Evolutionary conservation across 2,888 invertebrate genomes (phyloP).

Genomic region (Lordiphosa andalusiaca): DNA sequence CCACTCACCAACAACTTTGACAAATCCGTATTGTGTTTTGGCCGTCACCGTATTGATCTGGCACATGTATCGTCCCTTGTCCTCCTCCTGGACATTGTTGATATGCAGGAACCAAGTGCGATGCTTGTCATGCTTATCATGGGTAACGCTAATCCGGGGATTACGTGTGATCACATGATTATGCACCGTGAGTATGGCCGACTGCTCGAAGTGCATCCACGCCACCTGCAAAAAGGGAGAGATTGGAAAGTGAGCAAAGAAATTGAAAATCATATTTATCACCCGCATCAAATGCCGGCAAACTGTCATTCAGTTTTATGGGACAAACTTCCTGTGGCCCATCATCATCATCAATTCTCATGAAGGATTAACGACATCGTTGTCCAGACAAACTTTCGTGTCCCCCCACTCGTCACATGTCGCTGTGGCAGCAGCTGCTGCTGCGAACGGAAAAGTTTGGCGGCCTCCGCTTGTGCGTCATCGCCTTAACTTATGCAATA

Average conservation of each 20-base stretch:
- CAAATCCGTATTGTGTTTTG: slow-evolving; percentile 94
- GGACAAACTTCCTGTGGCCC: slow-evolving; percentile 44
- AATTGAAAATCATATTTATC: slow-evolving; percentile 8
- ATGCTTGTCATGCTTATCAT: slow-evolving; percentile 90
- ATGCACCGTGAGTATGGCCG: slow-evolving; percentile 94
- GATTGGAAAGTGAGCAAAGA: slow-evolving; percentile 5
- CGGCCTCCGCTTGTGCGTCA: slow-evolving; percentile 30
- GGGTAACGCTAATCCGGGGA: slow-evolving; percentile 94
- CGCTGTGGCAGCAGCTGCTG: slow-evolving; percentile 40
- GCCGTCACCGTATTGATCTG: slow-evolving; percentile 96
- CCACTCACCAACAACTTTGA: slow-evolving; percentile 92
- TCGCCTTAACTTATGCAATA: slow-evolving; percentile 47
- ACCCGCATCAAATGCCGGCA: slow-evolving; percentile 50
- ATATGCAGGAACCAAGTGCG: slow-evolving; percentile 96
- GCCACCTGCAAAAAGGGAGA: slow-evolving; percentile 86
- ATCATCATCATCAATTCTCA: slow-evolving; percentile 70
- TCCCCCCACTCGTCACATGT: slow-evolving; percentile 45
- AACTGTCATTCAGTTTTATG: slow-evolving; percentile 51
- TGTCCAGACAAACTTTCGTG: slow-evolving; percentile 45
- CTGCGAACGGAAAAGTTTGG: slow-evolving; percentile 37
- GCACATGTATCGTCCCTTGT: slow-evolving; percentile 95
- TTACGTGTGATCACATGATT: slow-evolving; percentile 96
- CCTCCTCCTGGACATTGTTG: slow-evolving; percentile 93
- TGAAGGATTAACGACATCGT: slow-evolving; percentile 67
- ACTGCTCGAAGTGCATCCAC: slow-evolving; percentile 97